Evolutionary conservation across 2,888 invertebrate species (phyloP), one percentile per base, ranked within the genome.

Genomic region (Apamea sordens): DNA sequence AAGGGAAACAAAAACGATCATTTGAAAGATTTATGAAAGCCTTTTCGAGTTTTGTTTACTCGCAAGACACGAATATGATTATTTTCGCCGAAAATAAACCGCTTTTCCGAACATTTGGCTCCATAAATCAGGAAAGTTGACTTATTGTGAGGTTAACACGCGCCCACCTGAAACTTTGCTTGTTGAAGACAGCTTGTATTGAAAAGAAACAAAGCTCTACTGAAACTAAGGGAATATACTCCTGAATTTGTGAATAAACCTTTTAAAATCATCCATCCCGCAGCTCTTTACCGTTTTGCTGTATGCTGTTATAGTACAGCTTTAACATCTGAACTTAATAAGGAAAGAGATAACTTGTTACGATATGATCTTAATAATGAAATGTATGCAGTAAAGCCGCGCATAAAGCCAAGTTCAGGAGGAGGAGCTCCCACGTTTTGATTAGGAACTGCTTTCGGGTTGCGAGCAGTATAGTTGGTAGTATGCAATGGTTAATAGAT

Each of bases 1-100:
- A 69, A 50, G 21, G 73, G 41, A 65, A 80, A 77, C 65, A 68
- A 63, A 69, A 77, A 71, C 47, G 61, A 79, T 59, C 47, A 50
- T 77, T 89, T 77, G 70, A 86, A 79, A 83, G 80, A 87, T 87
- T 87, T 87, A 87, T 82, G 84, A 79, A 82, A 64, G 41, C 67
- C 65, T 76, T 84, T 72, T 63, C 79, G 74, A 61, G 44, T 73
- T 79, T 83, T 86, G 78, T 86, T 89, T 84, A 80, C 82, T 78
- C 59, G 69, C 67, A 80, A 81, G 79, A 82, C 80, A 86, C 73
- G 85, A 82, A 86, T 84, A 79, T 80, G 82, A 86, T 87, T 79
- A 86, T 79, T 84, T 87, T 79, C 28, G 70, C 5, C 73, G 73
- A 68, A 84, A 82, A 80, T 77, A 86, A 80, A 78, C 76, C 68